phyloP scores from a whole-genome alignment of 1,140 invertebrate genomes.

The Alviniconcha marisindica region DNA sequence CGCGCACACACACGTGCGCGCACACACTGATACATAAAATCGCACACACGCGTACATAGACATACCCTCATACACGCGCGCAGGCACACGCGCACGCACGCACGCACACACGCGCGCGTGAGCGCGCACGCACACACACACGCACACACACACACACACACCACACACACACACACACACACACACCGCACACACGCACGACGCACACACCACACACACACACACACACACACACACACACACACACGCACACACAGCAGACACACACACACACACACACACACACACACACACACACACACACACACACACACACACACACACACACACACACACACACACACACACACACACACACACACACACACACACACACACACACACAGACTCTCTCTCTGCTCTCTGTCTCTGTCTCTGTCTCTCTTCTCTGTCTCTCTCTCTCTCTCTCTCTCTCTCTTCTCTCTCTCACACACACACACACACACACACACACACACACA shows the following conservation, averaged over 20 bases:
- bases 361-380: background rate
- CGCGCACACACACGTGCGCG: background rate
- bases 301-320: background rate
- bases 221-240: too few species aligned
- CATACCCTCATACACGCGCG: background rate
- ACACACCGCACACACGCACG: too few species aligned
- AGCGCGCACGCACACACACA: background rate
- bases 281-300: background rate
- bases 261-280: too few species aligned
- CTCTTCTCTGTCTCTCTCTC: background rate
- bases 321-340: background rate
- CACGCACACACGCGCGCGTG: constrained; percentile 6
- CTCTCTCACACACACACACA: background rate
- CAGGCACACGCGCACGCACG: background rate
- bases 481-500: constrained; percentile 17
- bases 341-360: background rate
- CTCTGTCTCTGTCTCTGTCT: background rate
- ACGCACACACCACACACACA: too few species aligned
- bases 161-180: constrained; percentile 6
- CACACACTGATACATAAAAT: background rate
- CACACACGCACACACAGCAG: too few species aligned
- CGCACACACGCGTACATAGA: background rate
- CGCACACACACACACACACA: background rate
- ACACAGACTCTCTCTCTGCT: background rate
- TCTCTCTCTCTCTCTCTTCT: background rate